Conservation (phyloP, 2,113 vertebrate species). For the Nymphicus hollandicus region DNA sequence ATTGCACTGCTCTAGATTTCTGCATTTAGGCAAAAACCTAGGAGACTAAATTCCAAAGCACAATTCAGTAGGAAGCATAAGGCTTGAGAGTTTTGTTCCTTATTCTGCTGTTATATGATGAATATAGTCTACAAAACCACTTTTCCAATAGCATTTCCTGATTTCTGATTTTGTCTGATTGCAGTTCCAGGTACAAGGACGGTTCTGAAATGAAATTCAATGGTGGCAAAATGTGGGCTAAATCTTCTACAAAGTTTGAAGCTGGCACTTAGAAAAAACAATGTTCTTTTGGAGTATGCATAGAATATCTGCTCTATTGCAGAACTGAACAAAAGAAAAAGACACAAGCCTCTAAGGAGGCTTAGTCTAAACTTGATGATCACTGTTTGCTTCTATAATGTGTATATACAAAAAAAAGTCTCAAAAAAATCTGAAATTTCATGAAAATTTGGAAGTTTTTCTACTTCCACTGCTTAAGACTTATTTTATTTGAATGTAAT, state of each 20-base stretch:
- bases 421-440: neutral
- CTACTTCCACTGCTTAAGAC: neutral
- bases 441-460: neutral
- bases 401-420: rapidly evolving
- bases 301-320: neutral
- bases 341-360: neutral
- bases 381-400: neutral
- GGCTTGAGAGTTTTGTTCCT: neutral
- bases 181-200: neutral
- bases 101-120: neutral
- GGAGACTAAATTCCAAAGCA: neutral
- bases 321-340: neutral
- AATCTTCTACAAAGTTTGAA: neutral
- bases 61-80: neutral
- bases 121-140: neutral
- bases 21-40: neutral
- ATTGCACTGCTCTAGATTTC: neutral
- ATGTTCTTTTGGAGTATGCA: neutral
- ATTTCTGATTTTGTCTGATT: neutral
- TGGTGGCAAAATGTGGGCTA: neutral
- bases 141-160: neutral
- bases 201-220: neutral
- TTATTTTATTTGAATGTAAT: neutral
- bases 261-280: neutral
- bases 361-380: neutral